phyloP scores from a whole-genome alignment of 2,797 vertebrate genomes.

The Epinephelus malabaricus region DNA sequence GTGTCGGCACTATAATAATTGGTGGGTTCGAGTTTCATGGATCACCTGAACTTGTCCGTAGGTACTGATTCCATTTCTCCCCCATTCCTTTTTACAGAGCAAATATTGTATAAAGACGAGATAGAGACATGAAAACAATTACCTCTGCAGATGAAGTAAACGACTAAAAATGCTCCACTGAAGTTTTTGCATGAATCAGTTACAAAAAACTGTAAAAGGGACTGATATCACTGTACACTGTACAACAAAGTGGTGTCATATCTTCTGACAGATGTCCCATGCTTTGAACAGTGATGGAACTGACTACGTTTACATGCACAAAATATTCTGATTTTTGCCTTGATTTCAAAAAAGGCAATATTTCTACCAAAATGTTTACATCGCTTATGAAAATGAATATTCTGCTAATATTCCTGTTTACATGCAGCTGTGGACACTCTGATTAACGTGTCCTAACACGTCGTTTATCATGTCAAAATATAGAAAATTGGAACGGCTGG shows the following conservation, averaged over 20 bases:
- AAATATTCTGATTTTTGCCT: no score
- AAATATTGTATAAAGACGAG: constrained; percentile 43
- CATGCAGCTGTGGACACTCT: no score
- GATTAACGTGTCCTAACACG: no score
- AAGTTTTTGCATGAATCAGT: constrained; percentile 20
- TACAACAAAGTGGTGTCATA: constrained; percentile 47
- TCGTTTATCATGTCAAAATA: no score
- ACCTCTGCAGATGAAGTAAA: constrained; percentile 33
- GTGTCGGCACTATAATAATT: constrained; percentile 16
- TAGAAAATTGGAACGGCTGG: no score
- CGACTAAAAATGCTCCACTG: constrained; percentile 6
- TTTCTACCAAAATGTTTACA: no score
- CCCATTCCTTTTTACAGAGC: constrained; percentile 8
- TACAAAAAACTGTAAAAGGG: constrained; percentile 33
- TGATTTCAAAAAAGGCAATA: no score
- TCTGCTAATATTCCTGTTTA: no score
- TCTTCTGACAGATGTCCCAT: constrained; percentile 29
- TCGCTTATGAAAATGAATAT: no score
- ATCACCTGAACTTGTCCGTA: background rate
- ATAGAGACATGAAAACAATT: constrained; percentile 24
- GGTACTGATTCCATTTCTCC: background rate
- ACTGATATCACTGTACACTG: constrained; percentile 30
- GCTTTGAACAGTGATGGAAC: constrained; percentile 22
- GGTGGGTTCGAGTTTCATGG: background rate
- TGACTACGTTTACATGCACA: no score